Percentiles rank a stretch among this genome's conserved stretches.
These are phyloP conservation scores for Macrosiphum euphorbiae DNA, from an alignment of 2,888 invertebrate species.

Conservation along the genomic window DNA sequence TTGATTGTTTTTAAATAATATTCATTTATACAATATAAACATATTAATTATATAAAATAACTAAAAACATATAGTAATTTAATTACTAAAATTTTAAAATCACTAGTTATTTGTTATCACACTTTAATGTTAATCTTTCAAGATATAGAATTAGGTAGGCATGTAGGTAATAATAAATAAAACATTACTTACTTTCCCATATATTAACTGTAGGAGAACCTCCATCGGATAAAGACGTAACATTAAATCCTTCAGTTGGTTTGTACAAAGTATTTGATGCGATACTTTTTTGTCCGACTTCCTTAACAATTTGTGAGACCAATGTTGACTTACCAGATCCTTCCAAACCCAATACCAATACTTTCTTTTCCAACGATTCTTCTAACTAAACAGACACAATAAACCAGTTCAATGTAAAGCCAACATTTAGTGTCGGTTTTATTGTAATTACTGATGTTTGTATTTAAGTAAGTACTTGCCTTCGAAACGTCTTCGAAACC, in stretches of 20 bases:
- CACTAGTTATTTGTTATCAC: not conserved
- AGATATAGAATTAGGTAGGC: not conserved
- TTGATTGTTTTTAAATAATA: not conserved
- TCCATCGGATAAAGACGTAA: constrained; percentile 61
- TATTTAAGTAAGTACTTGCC: constrained; percentile 68
- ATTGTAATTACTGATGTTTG: not conserved
- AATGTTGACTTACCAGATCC: constrained; percentile 71
- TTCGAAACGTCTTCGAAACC: constrained; percentile 71
- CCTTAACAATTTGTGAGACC: constrained; percentile 67
- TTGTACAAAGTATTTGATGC: constrained; percentile 34
- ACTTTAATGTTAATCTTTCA: not conserved
- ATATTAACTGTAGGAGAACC: constrained; percentile 57
- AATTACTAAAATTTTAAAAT: not conserved
- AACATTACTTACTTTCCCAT: constrained; percentile 56
- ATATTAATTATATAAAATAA: not conserved
- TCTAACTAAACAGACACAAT: constrained; percentile 69
- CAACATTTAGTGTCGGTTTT: not conserved
- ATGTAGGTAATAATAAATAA: no score
- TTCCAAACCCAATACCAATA: constrained; percentile 70
- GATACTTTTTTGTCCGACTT: constrained; percentile 40
- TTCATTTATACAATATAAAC: not conserved
- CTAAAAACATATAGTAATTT: not conserved
- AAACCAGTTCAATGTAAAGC: not conserved
- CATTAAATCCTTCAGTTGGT: constrained; percentile 64
- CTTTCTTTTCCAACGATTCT: constrained; percentile 70